Conservation (phyloP, 2,113 vertebrate species). For the Numida meleagris region DNA sequence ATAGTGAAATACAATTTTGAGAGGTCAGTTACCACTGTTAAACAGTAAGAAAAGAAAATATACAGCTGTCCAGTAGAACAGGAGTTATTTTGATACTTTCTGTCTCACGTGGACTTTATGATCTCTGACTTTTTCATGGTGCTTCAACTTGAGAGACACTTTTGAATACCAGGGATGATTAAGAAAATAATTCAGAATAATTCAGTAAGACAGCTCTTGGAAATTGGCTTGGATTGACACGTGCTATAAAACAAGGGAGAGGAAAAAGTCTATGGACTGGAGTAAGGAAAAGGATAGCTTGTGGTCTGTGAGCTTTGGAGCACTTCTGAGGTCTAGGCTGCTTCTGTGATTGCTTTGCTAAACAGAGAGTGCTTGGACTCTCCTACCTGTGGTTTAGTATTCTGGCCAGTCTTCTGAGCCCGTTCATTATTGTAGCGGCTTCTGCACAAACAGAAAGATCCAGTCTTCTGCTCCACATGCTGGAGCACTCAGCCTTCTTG, state of each 20-base stretch:
- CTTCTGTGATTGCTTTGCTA: constrained; percentile 9
- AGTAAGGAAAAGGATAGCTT: background rate
- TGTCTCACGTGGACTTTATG: background rate
- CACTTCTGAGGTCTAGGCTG: background rate
- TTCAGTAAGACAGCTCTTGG: background rate
- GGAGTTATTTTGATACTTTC: background rate
- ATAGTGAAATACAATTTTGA: background rate
- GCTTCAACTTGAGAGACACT: background rate
- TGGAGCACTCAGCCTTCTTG: constrained; percentile 9
- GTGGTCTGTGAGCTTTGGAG: background rate
- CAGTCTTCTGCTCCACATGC: background rate
- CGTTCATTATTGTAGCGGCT: background rate
- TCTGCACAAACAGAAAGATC: background rate
- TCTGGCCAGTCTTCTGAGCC: background rate
- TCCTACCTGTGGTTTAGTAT: background rate
- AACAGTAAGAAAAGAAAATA: background rate
- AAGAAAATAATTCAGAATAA: constrained; percentile 7
- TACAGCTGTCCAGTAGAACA: background rate
- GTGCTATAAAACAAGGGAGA: background rate
- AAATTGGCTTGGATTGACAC: constrained; percentile 13
- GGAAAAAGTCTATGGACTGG: background rate
- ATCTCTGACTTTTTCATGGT: background rate
- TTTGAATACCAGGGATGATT: background rate
- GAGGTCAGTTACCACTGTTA: background rate
- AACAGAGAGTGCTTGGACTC: background rate